Base-by-base conservation (phyloP, 2,888 invertebrate genomes). In the Scaptomyza cyrtandrae region DNA sequence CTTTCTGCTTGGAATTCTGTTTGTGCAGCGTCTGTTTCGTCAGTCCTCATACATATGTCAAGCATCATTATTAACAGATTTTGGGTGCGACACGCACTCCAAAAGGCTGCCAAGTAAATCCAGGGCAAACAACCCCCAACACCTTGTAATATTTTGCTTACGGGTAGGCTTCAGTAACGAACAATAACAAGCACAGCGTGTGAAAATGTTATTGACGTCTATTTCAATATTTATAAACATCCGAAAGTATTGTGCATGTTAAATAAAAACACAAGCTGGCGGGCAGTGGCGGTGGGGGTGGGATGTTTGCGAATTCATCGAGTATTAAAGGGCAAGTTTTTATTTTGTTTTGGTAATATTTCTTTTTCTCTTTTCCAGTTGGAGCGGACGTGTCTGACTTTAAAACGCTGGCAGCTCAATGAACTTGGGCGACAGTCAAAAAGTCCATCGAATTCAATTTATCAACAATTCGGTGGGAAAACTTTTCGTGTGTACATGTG, bases 61-160 rank as follows among this genome's bases (percentile, higher is more conserved):
- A 49, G 88, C 82, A 80, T 86, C 88, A 88, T 83, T 83, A 83
- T 83, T 86, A 83, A 88, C 82, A 88, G 86, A 86, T 88, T 83
- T 86, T 54, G 80, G 74, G 66, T 76, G 70, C 71, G 86, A 71
- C 88, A 83, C 82, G 86, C 77, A 70, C 61, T 56, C 24, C 24
- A n/a, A 54, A 54, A 16, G 19, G 24, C 54, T 65, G n/a, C 49
- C 50, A 39, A 56, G 52, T 44, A 44, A 52, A 55, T 55, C 39
- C 72, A 37, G 29, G 19, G 29, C 53, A 45, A 10, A 37, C 14
- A 52, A 10, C 27, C 46, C 27, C 48, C 19, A 33, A 16, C 53
- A 70, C 56, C 56, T 71, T 31, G n/a, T 41, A 29, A 14, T 39
- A 44, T 35, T 76, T 65, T 60, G 66, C 60, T 61, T 6, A 52